Evolutionary conservation across 2,797 vertebrate species (phyloP).

Genomic region (Tauraco hartlaubi): DNA sequence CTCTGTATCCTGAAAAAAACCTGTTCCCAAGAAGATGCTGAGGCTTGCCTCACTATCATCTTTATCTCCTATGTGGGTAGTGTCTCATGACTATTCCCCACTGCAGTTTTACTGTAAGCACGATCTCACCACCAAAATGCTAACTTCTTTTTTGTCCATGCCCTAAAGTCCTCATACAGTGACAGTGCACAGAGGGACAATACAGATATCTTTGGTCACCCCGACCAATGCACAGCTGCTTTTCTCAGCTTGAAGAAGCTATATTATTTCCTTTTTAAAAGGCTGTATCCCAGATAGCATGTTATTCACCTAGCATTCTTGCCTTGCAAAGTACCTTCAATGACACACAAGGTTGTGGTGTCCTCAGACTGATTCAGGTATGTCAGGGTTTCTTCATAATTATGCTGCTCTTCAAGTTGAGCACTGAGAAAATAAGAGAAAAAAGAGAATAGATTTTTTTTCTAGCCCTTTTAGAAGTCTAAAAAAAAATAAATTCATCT

Average conservation of each 20-base stretch:
- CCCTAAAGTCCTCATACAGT: neutral
- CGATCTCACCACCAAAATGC: neutral
- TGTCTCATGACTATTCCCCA: neutral
- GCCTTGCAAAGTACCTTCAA: constrained; percentile 61
- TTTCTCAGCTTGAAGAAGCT: neutral
- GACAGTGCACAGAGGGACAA: neutral
- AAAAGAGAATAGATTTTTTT: neutral
- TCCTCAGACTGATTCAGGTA: constrained; percentile 67
- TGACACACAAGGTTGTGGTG: constrained; percentile 45
- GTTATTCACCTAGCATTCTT: constrained; percentile 35
- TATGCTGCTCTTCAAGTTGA: constrained; percentile 68
- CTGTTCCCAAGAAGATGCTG: neutral
- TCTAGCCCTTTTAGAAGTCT: neutral
- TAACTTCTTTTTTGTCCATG: neutral
- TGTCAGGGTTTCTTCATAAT: constrained; percentile 62
- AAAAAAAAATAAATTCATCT: neutral
- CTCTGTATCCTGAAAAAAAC: neutral
- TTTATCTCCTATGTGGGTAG: neutral
- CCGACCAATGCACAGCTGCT: neutral
- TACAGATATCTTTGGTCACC: neutral
- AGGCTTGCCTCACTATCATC: neutral
- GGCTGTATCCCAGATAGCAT: neutral
- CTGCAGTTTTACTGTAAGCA: neutral
- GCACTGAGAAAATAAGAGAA: constrained; percentile 59
- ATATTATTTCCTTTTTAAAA: neutral